Conservation (phyloP, 2,113 vertebrate genomes). For the Bombycilla garrulus region DNA sequence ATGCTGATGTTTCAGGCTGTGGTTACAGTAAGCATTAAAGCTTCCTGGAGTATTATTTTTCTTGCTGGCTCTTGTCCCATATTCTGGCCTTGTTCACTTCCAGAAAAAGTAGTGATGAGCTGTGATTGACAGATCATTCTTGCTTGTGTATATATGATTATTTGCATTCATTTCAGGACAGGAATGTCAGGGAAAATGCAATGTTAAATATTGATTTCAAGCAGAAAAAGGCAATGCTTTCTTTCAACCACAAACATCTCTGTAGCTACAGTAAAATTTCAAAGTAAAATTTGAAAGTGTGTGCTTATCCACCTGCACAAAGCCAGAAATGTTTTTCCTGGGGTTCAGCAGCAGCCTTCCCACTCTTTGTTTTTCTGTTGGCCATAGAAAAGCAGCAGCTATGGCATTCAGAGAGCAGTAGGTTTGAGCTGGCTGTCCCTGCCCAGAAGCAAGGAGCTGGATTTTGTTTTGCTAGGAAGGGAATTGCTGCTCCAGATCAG, state of each 20-base stretch:
- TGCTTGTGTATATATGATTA: background rate
- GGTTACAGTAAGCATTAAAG: conserved; percentile 49
- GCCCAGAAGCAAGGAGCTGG: background rate
- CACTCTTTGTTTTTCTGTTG: background rate
- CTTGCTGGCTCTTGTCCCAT: background rate
- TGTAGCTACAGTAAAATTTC: background rate
- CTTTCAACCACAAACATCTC: background rate
- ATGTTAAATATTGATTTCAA: conserved; percentile 3
- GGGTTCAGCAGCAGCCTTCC: background rate
- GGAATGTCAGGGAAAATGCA: background rate
- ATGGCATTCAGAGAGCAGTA: background rate
- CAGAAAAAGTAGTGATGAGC: background rate
- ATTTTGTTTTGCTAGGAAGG: background rate
- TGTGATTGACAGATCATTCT: background rate
- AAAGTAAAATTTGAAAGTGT: background rate
- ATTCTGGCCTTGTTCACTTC: background rate
- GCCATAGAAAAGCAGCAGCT: background rate
- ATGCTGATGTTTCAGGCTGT: conserved; percentile 17
- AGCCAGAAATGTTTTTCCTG: background rate
- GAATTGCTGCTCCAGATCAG: fast-evolving
- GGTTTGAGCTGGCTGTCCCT: background rate
- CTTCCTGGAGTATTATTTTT: conserved; percentile 41
- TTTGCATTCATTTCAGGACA: background rate
- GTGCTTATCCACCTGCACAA: background rate
- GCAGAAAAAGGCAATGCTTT: background rate